These are phyloP conservation scores for Temnothorax curvispinosus DNA, from an alignment of 1,140 invertebrate species.

Conservation along the genomic window DNA sequence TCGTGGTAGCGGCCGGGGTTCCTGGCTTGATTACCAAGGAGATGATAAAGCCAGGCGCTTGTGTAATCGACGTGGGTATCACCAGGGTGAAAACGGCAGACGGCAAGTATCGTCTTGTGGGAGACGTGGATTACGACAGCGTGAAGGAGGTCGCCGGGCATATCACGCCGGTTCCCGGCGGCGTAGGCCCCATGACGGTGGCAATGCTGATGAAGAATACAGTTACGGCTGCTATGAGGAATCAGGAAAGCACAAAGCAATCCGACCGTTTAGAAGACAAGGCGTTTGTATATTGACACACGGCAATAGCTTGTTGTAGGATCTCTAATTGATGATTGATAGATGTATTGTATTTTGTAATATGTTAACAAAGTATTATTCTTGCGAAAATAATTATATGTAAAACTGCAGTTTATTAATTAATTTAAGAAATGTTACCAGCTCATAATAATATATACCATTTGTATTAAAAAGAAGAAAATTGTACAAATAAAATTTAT, in stretches of 20 bases:
- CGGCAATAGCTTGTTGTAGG: not conserved
- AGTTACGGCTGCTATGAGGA: constrained; percentile 87
- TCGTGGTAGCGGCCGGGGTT: constrained; percentile 93
- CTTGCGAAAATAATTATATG: constrained; percentile 10
- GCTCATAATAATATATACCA: not conserved
- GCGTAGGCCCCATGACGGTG: constrained; percentile 96
- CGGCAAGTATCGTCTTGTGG: constrained; percentile 92
- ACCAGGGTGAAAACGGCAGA: constrained; percentile 89
- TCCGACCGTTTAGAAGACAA: constrained; percentile 15
- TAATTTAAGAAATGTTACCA: not conserved
- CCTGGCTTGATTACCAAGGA: constrained; percentile 92
- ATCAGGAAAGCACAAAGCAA: constrained; percentile 58
- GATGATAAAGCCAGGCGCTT: constrained; percentile 96
- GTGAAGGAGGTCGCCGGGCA: constrained; percentile 91
- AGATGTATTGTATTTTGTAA: constrained; percentile 16
- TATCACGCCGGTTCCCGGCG: constrained; percentile 95
- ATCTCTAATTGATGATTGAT: not conserved
- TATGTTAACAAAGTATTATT: constrained; percentile 31
- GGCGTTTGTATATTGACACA: not conserved
- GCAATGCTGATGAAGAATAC: constrained; percentile 96
- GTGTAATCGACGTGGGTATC: constrained; percentile 95
- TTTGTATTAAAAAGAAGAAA: not conserved
- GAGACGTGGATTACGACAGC: constrained; percentile 94
- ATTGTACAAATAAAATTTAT: constrained; percentile 1
- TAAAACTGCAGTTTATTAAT: not conserved